Evolutionary conservation across 64 coral and sea anemone genomes (phyloP).

Genomic region (Acropora yongei): DNA sequence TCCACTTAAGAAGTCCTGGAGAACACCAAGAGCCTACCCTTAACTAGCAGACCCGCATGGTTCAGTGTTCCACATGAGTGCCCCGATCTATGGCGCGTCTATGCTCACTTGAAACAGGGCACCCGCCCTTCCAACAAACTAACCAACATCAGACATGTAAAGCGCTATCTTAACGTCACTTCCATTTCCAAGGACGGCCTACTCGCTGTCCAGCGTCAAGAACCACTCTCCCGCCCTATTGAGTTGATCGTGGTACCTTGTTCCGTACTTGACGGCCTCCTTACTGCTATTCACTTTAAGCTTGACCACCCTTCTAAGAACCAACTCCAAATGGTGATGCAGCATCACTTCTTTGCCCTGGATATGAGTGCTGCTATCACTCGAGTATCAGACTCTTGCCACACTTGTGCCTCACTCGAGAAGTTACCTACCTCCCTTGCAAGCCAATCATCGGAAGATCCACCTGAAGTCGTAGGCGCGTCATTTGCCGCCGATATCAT

Average conservation of each 20-base stretch:
- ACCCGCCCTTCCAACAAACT: too few species aligned
- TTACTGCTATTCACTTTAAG: slow-evolving; percentile 20
- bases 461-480: slow-evolving; percentile 12
- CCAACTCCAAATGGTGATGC: slow-evolving; percentile 3
- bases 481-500: slow-evolving; percentile 50
- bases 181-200: slow-evolving; percentile 18
- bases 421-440: slow-evolving; percentile 1
- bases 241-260: slow-evolving; percentile 29
- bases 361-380: background rate
- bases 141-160: slow-evolving; percentile 30
- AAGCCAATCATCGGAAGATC: background rate
- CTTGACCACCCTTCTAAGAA: slow-evolving; percentile 15
- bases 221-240: background rate
- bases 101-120: slow-evolving; percentile 20
- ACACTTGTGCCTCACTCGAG: slow-evolving; percentile 33
- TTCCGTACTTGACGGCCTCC: slow-evolving; percentile 29
- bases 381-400: background rate
- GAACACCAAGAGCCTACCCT: slow-evolving; percentile 5
- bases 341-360: background rate
- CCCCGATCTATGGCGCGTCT: slow-evolving; percentile 1
- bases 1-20: background rate
- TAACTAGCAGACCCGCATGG: background rate
- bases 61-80: background rate
- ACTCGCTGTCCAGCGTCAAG: slow-evolving; percentile 6
- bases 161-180: background rate